Evolutionary conservation across 2,888 invertebrate genomes (phyloP).

Genomic region (Drosophila cyrtoloma): DNA sequence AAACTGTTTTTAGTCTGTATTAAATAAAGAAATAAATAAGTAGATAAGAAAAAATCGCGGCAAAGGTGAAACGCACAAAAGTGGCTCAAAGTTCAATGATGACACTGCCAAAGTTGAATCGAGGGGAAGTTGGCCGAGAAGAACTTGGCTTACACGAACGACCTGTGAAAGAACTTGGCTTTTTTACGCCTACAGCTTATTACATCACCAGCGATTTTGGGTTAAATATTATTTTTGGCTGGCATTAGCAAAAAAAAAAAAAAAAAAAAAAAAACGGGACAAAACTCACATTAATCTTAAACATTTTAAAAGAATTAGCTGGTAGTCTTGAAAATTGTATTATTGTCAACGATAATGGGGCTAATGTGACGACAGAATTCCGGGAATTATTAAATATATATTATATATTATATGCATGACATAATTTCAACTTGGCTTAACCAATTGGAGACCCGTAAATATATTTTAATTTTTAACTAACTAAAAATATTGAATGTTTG

Average conservation of each 20-base stretch:
- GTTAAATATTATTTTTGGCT: background rate
- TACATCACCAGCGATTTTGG: background rate
- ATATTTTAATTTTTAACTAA: too few species aligned
- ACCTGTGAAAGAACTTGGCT: background rate
- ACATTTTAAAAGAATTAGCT: background rate
- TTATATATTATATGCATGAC: background rate
- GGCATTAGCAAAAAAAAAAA: background rate
- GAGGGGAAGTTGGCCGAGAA: background rate
- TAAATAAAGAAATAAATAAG: background rate
- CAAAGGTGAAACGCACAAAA: background rate
- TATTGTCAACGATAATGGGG: background rate
- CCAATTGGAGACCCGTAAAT: background rate
- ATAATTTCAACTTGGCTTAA: background rate
- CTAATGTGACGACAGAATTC: background rate
- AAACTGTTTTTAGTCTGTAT: background rate
- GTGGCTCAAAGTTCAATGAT: background rate
- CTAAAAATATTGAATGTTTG: too few species aligned
- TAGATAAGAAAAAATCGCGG: background rate
- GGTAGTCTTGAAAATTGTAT: background rate
- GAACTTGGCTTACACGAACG: background rate
- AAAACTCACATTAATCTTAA: constrained; percentile 1
- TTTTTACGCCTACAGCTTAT: background rate
- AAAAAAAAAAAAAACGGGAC: background rate
- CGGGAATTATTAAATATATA: background rate
- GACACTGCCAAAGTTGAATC: background rate